Evolutionary conservation across 2,113 vertebrate genomes (phyloP).

Genomic region (Tamias sibiricus): DNA sequence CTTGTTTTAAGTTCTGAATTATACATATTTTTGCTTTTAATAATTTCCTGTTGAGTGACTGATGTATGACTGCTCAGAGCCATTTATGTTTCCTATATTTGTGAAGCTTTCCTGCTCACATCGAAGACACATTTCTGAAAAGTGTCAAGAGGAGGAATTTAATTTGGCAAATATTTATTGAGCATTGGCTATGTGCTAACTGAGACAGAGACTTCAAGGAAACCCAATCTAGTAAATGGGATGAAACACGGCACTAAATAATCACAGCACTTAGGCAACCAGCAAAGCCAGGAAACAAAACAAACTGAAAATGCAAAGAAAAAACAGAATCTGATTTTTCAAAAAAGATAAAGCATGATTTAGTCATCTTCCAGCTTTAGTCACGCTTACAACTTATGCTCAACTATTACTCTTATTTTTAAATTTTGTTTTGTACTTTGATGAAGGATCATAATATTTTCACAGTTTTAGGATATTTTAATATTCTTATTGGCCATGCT

Average conservation of each 20-base stretch:
- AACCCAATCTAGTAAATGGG: neutral
- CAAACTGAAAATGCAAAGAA: conserved; percentile 8
- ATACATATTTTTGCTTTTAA: conserved; percentile 39
- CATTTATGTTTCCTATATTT: conserved; percentile 41
- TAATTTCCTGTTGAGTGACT: conserved; percentile 53
- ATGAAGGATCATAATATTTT: neutral
- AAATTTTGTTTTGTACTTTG: neutral
- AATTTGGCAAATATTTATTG: conserved; percentile 57
- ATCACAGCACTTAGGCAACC: neutral
- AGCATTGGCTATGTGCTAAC: neutral
- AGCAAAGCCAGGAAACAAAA: neutral
- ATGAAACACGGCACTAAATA: neutral
- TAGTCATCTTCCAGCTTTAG: neutral
- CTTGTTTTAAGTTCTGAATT: conserved; percentile 29
- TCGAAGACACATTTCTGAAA: conserved; percentile 37
- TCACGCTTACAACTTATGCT: neutral
- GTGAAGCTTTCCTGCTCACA: neutral
- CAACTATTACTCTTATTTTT: neutral
- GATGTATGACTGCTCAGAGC: neutral
- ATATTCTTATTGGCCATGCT: neutral
- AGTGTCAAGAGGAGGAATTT: conserved; percentile 25
- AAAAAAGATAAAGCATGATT: conserved; percentile 37
- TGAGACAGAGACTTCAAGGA: neutral
- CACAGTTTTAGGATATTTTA: neutral
- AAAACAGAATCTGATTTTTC: neutral